Percentiles rank a stretch among this genome's conserved stretches.
These are phyloP conservation scores for Diorhabda carinulata DNA, from an alignment of 1,140 invertebrate genomes.

Conservation along the genomic window DNA sequence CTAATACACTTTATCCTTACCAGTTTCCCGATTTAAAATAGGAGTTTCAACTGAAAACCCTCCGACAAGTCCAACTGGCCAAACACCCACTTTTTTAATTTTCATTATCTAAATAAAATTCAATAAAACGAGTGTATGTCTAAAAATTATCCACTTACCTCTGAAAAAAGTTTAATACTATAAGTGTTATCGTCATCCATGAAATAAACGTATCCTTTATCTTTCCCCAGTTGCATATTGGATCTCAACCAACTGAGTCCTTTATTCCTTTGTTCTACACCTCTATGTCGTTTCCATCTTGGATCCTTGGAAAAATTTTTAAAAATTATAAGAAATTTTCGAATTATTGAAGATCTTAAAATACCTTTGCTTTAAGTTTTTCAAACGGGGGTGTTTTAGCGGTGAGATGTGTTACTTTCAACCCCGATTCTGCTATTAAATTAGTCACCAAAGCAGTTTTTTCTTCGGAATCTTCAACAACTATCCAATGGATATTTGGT, in stretches of 20 bases:
- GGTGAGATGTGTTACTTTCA: conserved; percentile 76
- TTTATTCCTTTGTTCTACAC: conserved; percentile 90
- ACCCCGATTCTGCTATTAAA: conserved; percentile 68
- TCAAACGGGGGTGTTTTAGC: conserved; percentile 56
- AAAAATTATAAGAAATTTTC: background rate
- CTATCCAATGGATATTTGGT: conserved; percentile 91
- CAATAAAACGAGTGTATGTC: conserved; percentile 3
- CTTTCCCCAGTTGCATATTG: conserved; percentile 56
- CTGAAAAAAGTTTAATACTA: conserved; percentile 81
- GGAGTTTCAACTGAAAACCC: conserved; percentile 84
- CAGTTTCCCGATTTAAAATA: conserved; percentile 60
- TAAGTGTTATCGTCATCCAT: conserved; percentile 99
- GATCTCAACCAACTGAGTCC: conserved; percentile 83
- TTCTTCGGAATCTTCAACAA: conserved; percentile 81
- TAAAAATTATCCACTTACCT: conserved; percentile 56
- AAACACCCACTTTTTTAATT: conserved; percentile 86
- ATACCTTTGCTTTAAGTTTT: conserved; percentile 50
- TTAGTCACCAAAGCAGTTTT: conserved; percentile 77
- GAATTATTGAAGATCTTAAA: background rate
- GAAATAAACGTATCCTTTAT: conserved; percentile 88
- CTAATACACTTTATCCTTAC: conserved; percentile 30
- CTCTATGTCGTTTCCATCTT: conserved; percentile 87
- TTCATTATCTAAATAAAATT: conserved; percentile 64
- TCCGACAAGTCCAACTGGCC: conserved; percentile 95
- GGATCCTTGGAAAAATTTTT: conserved; percentile 56